Evolutionary conservation across 2,797 vertebrate species (phyloP).

Genomic region (Amazona finschi): DNA sequence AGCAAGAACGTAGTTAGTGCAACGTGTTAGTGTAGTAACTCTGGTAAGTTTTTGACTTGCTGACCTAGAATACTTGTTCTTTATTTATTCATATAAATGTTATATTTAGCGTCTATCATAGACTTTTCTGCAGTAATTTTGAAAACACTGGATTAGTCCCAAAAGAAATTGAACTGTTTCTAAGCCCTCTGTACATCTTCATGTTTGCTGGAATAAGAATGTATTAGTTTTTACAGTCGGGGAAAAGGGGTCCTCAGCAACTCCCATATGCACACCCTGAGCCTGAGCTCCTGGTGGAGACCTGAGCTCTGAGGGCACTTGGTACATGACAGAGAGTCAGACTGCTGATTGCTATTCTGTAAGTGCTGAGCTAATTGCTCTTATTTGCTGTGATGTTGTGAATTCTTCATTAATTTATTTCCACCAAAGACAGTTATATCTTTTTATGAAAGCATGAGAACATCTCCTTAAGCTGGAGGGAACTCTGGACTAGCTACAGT

Average conservation of each 20-base stretch:
- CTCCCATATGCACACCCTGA: rapidly evolving
- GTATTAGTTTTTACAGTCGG: not conserved
- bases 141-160: not conserved
- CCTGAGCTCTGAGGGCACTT: not conserved
- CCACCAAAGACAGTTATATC: not conserved
- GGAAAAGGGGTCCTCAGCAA: not conserved
- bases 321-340: not conserved
- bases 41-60: not conserved
- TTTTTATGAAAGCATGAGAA: not conserved
- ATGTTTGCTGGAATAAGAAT: not conserved
- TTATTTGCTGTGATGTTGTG: not conserved
- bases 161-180: not conserved
- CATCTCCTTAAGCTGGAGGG: not conserved
- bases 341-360: not conserved
- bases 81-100: not conserved
- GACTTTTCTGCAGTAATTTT: not conserved
- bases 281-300: not conserved
- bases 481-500: not conserved
- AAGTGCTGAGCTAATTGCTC: not conserved
- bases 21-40: not conserved
- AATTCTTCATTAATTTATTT: not conserved
- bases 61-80: not conserved
- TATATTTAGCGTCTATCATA: not conserved
- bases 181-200: not conserved
- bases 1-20: not conserved